These are phyloP conservation scores for Microdon myrmicae DNA, from an alignment of 2,888 invertebrate genomes.

Conservation along the genomic window DNA sequence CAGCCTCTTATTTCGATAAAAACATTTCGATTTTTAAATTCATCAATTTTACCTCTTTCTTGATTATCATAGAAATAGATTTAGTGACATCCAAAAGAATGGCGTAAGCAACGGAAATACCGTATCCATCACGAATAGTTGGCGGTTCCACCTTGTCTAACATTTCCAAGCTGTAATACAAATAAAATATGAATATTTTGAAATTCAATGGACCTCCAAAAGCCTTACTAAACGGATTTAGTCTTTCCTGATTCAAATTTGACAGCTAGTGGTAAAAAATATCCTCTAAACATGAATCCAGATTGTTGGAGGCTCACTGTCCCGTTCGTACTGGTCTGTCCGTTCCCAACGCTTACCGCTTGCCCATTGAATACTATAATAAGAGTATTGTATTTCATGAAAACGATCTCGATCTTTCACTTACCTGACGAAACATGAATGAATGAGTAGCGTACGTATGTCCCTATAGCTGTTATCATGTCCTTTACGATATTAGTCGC, in stretches of 20 bases:
- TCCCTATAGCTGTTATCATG: conserved; percentile 92
- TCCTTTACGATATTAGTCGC: conserved; percentile 94
- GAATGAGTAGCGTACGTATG: conserved; percentile 92
- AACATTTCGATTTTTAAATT: not conserved
- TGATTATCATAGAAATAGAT: conserved; percentile 72
- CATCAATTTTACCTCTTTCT: conserved; percentile 18
- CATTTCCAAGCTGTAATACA: conserved; percentile 84
- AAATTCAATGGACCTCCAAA: not conserved
- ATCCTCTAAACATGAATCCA: conserved; percentile 92
- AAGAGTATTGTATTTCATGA: conserved; percentile 2
- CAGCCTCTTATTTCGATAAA: not conserved
- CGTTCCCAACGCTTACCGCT: conserved; percentile 57
- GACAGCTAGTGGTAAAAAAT: conserved; percentile 89
- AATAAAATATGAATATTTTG: not conserved
- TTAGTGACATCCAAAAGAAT: conserved; percentile 92
- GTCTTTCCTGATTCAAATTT: conserved; percentile 86
- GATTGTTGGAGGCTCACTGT: conserved; percentile 78
- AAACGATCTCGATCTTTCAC: conserved; percentile 62
- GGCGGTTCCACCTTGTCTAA: conserved; percentile 95
- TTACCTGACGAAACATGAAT: conserved; percentile 68
- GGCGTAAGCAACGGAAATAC: conserved; percentile 94
- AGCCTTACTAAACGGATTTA: conserved; percentile 89
- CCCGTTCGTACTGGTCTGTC: conserved; percentile 55
- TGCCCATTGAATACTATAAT: conserved; percentile 58
- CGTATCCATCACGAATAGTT: conserved; percentile 94